Evolutionary conservation across 2,888 invertebrate genomes (phyloP), one percentile per base, ranked within the genome.

Genomic region (Stratiomys singularior): DNA sequence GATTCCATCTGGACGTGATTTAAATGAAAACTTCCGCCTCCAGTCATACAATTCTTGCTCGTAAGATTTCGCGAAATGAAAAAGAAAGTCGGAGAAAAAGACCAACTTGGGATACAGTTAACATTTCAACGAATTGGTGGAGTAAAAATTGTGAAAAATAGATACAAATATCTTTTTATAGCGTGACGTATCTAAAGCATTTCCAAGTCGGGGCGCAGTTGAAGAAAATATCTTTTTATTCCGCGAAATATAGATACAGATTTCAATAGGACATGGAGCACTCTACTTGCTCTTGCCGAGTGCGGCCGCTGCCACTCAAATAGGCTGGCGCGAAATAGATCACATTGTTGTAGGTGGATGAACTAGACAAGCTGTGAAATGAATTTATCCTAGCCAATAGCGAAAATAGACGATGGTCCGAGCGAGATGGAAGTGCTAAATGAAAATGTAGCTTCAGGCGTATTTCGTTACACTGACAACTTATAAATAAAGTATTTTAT

Each of bases 21-120:
- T 69, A 23, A 23, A 25, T 27, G 47, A 69, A 69, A 47, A 69
- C 69, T 69, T 69, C 69, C 69, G 69, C 21, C 44, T 67, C 47
- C 69, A 11, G 15, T 15, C 52, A 52, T 18, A 25, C 60, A 60
- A 69, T 69, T 15, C 47, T 47, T 46, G 46, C n/a, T 69, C 47
- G 21, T 69, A 69, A 47, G 9, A 69, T 69, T 15, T 11, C 11
- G 28, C 64, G 18, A 23, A 64, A 15, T 15, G 30, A 27, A 30
- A 46, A 69, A 69, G 27, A 47, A 69, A 47, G 27, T 13, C 47
- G 1, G 47, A 7, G 1, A 15, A n/a, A 23, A 9, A 21, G 28
- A 44, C 18, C 25, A 60, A 60, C 1, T 23, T 60, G 58, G 9
- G 11, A 25, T 18, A 37, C 58, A 23, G n/a, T 52, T 4, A 21